phyloP scores from a whole-genome alignment of 2,888 invertebrate species.

The Oligia strigilis region DNA sequence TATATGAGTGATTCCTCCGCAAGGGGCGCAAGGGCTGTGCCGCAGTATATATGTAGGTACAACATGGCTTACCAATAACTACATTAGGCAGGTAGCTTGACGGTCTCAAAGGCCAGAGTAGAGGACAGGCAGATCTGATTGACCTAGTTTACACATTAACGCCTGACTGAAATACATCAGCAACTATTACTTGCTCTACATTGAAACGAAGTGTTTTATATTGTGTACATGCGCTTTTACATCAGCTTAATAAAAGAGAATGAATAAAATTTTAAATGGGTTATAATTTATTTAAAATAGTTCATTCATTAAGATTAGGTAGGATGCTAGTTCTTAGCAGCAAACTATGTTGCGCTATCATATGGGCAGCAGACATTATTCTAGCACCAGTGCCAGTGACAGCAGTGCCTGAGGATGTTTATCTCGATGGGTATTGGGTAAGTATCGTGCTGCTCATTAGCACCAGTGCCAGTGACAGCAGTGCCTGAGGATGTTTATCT shows the following conservation, averaged over 20 bases:
- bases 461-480: not conserved
- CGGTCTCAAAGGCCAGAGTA: slow-evolving; percentile 23
- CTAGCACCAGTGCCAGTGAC: not conserved
- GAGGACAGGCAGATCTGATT: slow-evolving; percentile 6
- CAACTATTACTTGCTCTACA: slow-evolving; percentile 32
- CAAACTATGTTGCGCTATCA: not conserved
- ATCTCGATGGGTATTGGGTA: too few relatives aligned
- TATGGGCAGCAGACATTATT: not conserved
- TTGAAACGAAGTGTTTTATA: not conserved
- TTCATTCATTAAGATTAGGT: not conserved
- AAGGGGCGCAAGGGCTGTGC: not conserved
- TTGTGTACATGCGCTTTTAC: slow-evolving; percentile 1
- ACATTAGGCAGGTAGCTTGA: slow-evolving; percentile 18
- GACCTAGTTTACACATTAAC: slow-evolving; percentile 50
- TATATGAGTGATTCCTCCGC: not conserved
- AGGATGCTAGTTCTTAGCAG: not conserved
- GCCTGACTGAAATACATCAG: slow-evolving; percentile 54
- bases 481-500: too few relatives aligned
- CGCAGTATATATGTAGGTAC: not conserved
- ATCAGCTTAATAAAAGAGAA: not conserved
- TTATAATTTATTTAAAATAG: not conserved
- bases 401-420: too few relatives aligned
- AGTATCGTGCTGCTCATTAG: too few relatives aligned
- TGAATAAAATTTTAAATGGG: not conserved
- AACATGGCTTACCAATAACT: slow-evolving; percentile 25